Evolutionary conservation across 2,888 invertebrate genomes (phyloP).

Genomic region (Cotesia congregata): DNA sequence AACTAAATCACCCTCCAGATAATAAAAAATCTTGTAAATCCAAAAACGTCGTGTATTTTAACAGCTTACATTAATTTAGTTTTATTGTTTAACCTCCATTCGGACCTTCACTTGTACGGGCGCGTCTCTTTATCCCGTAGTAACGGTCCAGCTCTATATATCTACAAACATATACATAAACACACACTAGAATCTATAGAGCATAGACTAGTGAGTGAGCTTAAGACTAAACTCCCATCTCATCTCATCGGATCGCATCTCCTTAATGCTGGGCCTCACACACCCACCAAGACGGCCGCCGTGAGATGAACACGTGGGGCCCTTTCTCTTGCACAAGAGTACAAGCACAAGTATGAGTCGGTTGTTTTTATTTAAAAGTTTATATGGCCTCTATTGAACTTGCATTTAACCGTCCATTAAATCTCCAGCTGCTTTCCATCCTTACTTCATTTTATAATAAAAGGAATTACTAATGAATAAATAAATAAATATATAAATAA

Average conservation of each 20-base stretch:
- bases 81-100: neutral
- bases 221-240: neutral
- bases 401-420: neutral
- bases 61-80: neutral
- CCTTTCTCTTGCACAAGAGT: conserved; percentile 11
- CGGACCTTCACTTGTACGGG: neutral
- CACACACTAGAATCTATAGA: neutral
- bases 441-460: neutral
- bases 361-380: conserved; percentile 21
- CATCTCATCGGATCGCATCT: neutral
- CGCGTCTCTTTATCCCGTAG: neutral
- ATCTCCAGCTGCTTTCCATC: neutral
- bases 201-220: neutral
- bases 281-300: neutral
- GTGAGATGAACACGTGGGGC: conserved; percentile 12
- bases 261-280: neutral
- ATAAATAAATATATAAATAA: neutral
- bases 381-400: neutral
- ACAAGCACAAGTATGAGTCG: conserved; percentile 8
- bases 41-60: neutral
- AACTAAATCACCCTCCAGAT: too few relatives aligned
- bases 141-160: neutral
- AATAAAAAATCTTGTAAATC: too few relatives aligned
- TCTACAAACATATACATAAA: neutral
- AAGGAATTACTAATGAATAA: neutral